Percentiles rank a stretch among this genome's conserved stretches.
Conservation (phyloP, 2,888 invertebrate genomes). For the Drosophila acutilabella region DNA sequence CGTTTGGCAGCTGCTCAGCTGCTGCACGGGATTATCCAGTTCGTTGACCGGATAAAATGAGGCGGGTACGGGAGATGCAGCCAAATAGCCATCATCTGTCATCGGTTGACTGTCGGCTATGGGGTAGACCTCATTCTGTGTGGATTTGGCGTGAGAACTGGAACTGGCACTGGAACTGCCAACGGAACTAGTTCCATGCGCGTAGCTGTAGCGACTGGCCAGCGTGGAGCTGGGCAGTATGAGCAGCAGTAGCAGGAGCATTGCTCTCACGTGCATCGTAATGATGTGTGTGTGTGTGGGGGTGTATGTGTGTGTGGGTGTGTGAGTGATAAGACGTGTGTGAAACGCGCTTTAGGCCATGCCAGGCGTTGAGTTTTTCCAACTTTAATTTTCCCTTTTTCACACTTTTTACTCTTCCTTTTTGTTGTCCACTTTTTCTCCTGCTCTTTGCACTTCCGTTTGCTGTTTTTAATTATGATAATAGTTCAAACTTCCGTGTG, state of each 20-base stretch:
- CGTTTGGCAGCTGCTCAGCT: slow-evolving; percentile 86
- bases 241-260: slow-evolving; percentile 46
- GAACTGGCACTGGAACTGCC: slow-evolving; percentile 11
- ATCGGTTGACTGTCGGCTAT: slow-evolving; percentile 81
- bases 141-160: slow-evolving; percentile 5
- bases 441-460: slow-evolving; percentile 8
- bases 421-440: neutral
- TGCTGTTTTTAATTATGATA: slow-evolving; percentile 64
- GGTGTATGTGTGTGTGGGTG: slow-evolving; percentile 13
- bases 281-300: slow-evolving; percentile 7
- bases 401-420: neutral
- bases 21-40: slow-evolving; percentile 60
- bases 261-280: slow-evolving; percentile 27
- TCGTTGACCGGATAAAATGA: slow-evolving; percentile 45
- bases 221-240: slow-evolving; percentile 36
- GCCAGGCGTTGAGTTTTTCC: slow-evolving; percentile 15
- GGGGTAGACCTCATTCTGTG: slow-evolving; percentile 78
- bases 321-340: slow-evolving; percentile 10
- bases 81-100: slow-evolving; percentile 82
- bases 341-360: slow-evolving; percentile 33
- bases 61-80: slow-evolving; percentile 31
- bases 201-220: slow-evolving; percentile 67
- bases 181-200: slow-evolving; percentile 40
- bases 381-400: no score
- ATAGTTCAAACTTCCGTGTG: slow-evolving; percentile 58